Base-by-base conservation (phyloP, 2,113 vertebrate species). In the Piliocolobus tephrosceles region DNA sequence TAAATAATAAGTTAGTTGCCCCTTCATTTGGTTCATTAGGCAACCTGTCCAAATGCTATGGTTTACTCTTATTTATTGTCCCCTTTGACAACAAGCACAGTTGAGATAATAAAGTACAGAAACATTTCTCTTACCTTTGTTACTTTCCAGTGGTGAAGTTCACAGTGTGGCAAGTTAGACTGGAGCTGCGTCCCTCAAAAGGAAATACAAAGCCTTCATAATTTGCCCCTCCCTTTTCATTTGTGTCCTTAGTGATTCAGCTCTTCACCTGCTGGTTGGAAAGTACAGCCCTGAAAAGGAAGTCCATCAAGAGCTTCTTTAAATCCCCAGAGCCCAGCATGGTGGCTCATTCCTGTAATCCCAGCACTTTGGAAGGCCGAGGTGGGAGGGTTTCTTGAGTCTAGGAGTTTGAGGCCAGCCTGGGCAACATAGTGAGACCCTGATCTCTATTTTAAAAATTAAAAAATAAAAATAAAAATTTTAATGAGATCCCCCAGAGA, bases 171-270 rank as follows among this genome's bases (percentile, higher is more conserved):
- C 80, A 95, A 94, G 57, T n/a, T 30, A 90, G 57, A 32, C n/a
- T 79, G 52, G 18, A 76, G 80, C 64, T 7, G 58, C 25, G 82
- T 23, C 83, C 91, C 72, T 81, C 87, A 55, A 81, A 76, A 97
- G 91, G 97, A 96, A 94, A 97, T 97, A 92, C 94, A 98, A 98
- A 98, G 88, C 89, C 83, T 96, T 97, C 94, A 93, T 97, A 95
- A 97, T 96, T 66, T n/a, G 97, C 97, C 52, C 96, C 98, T 98
- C 98, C 91, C 98, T 97, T 91, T 52, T 91, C 47, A 76, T 94
- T 90, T 96, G 95, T 84, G n/a, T 50, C 90, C 30, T 20, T 13
- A 68, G 82, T 98, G 98, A 98, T 78, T 98, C 98, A 98, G 22
- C 94, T 89, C 88, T 40, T 25, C 68, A 88, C 73, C 68, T 80